Base-by-base conservation (phyloP, 2,888 invertebrate genomes). In the Lacanobia oleracea region DNA sequence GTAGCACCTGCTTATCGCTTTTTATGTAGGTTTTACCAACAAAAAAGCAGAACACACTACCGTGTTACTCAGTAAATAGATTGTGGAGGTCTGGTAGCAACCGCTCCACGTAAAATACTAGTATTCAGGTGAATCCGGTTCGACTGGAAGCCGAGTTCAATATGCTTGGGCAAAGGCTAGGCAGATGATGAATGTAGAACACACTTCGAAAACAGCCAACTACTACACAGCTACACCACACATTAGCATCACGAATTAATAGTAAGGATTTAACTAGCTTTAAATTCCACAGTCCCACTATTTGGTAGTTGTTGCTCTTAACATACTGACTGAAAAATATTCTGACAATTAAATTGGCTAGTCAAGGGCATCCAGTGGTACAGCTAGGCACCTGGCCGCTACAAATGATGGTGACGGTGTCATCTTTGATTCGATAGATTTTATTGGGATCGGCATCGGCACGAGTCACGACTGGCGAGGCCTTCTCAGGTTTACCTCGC, bases 331-430 rank as follows among this genome's bases (percentile, higher is more conserved):
- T 62, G n/a, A 51, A 48, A 77, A 81, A 75, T 66, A 75, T 75
- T 86, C 79, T 74, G 72, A 66, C 70, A 81, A 70, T 84, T 70
- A 63, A 79, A 74, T 75, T 67, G 66, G 70, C 79, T 79, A 86
- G 82, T 88, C 88, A 91, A 91, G 89, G 91, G 90, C 90, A 83
- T 86, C 88, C 82, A 88, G 89, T 89, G 81, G 84, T 85, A 85
- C 79, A 71, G 63, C 67, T 83, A 81, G 75, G 77, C 79, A 75
- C 79, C 85, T 86, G 86, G 87, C 87, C 87, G 84, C 89, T 85
- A 88, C 87, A 86, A 89, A 89, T 88, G 80, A 88, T 86, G 87
- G 84, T 83, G 81, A 88, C 86, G 87, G 84, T 83, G 85, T 86
- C 83, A 82, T 85, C 86, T 86, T 84, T 76, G 75, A 82, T 73